Percentiles rank a stretch among this genome's conserved stretches.
These are phyloP conservation scores for Ephestia elutella DNA, from an alignment of 1,140 invertebrate genomes.

Conservation along the genomic window DNA sequence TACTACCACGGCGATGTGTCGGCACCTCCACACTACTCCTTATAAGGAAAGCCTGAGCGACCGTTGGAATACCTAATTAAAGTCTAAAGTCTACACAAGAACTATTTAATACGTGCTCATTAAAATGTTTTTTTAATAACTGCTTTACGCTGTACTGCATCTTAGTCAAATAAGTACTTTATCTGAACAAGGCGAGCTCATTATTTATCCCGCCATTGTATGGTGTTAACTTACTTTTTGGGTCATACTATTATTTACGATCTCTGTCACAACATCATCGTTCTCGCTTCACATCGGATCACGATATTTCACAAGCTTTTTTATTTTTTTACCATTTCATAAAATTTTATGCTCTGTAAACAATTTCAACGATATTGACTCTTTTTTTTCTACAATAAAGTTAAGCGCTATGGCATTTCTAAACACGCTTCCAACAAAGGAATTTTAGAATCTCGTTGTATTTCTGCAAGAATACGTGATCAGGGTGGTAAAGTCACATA, in stretches of 20 bases:
- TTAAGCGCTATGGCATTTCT: slow-evolving; percentile 1
- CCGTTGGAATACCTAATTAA: slow-evolving; percentile 54
- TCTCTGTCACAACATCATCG: background rate
- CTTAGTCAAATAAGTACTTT: slow-evolving; percentile 7
- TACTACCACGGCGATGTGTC: slow-evolving; percentile 13
- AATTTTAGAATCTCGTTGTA: slow-evolving; percentile 30
- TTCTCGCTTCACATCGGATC: background rate
- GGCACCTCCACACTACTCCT: slow-evolving; percentile 42
- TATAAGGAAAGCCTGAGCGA: slow-evolving; percentile 34
- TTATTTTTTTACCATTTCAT: background rate
- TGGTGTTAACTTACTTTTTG: background rate
- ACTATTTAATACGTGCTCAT: slow-evolving; percentile 44
- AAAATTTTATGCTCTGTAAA: slow-evolving; percentile 2
- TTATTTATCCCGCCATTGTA: background rate
- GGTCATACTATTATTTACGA: background rate
- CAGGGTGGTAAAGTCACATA: slow-evolving; percentile 25
- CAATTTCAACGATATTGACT: background rate
- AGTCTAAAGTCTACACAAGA: slow-evolving; percentile 31
- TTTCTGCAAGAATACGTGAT: slow-evolving; percentile 34
- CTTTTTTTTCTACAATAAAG: slow-evolving; percentile 2
- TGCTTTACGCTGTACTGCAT: background rate
- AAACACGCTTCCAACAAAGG: slow-evolving; percentile 31
- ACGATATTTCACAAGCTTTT: background rate
- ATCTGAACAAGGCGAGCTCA: background rate
- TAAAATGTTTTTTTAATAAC: slow-evolving; percentile 37